Evolutionary conservation across 2,888 invertebrate species (phyloP), one percentile per base, ranked within the genome.

Genomic region (Calameuta idolon): DNA sequence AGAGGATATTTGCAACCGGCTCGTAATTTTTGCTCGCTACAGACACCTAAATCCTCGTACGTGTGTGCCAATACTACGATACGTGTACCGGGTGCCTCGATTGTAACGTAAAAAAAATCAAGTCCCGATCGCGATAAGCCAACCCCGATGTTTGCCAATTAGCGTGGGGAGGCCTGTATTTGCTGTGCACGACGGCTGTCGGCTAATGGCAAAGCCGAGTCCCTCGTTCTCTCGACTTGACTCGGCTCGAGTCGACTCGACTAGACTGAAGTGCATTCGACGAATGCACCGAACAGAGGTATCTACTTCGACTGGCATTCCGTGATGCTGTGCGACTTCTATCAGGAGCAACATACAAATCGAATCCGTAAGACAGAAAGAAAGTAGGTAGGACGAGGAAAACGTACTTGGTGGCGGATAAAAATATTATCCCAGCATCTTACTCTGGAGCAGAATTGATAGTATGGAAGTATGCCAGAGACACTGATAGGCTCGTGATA

Each of bases 61-160:
- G 23, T 55, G 23, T 23, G 55, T 23, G 55, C 55, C 55, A 55
- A 55, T 55, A 23, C 9, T 15, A 5, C 1, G 55, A 2, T 23
- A 4, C 5, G 23, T 23, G 23, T 55, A 55, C 55, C 55, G 55
- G 55, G 55, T 55, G 71, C 31, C 71, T 71, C 71, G 71, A 71
- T 71, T 34, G 71, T 23, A 34, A 71, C 2, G 55, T 55, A 31
- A 71, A 71, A 89, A 89, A 87, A 89, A 88, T 88, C 84, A 82
- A 80, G 71, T 83, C 83, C 84, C 87, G 86, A 89, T 89, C 89
- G 86, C 86, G 89, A 89, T 89, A 87, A 87, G 85, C 85, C 83
- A 81, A 81, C 81, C 81, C 82, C 87, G 87, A 89, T 89, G 89
- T 89, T 88, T 88, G 89, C 89, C 88, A 89, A 89, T 89, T 89